A percentile compares a stretch with the other conserved stretches of the same genome.
phyloP scores from a whole-genome alignment of 2,797 vertebrate genomes.

The Echeneis naucrates region DNA sequence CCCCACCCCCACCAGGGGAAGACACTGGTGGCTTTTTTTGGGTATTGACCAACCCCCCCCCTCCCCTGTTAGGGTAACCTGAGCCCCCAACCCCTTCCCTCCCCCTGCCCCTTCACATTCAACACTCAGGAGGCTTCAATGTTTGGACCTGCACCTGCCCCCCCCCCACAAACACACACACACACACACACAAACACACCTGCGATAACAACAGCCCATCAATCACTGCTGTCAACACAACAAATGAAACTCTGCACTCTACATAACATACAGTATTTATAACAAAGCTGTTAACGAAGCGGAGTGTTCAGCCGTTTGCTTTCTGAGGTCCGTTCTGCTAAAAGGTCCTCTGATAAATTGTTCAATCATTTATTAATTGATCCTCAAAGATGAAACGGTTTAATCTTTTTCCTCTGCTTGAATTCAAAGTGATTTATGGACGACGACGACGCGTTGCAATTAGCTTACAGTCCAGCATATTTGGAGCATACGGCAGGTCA shows the following conservation, averaged over 20 bases:
- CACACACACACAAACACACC: constrained; percentile 9
- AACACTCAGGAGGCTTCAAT: constrained; percentile 18
- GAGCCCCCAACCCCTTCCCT: constrained; percentile 23
- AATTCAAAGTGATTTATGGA: constrained; percentile 10
- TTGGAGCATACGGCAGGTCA: constrained; percentile 53
- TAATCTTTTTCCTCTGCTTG: neutral
- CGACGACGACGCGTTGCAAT: neutral
- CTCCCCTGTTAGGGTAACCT: constrained; percentile 58
- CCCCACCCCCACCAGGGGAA: constrained; percentile 60
- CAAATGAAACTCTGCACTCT: constrained; percentile 45
- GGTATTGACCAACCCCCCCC: constrained; percentile 32
- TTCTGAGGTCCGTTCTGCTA: constrained; percentile 14
- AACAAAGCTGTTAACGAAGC: constrained; percentile 47
- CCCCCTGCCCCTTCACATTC: neutral
- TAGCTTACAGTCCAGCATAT: constrained; percentile 36
- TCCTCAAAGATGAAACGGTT: constrained; percentile 6
- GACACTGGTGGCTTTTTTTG: constrained; percentile 80
- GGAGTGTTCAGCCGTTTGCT: constrained; percentile 19
- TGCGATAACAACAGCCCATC: constrained; percentile 56
- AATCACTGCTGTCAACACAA: constrained; percentile 60
- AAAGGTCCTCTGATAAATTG: constrained; percentile 6
- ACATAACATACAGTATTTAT: constrained; percentile 37
- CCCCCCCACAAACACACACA: neutral
- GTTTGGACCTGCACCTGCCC: constrained; percentile 63
- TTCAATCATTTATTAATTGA: constrained; percentile 19